Base-by-base conservation (phyloP, 2,888 invertebrate genomes). In the Tortrix viridana region DNA sequence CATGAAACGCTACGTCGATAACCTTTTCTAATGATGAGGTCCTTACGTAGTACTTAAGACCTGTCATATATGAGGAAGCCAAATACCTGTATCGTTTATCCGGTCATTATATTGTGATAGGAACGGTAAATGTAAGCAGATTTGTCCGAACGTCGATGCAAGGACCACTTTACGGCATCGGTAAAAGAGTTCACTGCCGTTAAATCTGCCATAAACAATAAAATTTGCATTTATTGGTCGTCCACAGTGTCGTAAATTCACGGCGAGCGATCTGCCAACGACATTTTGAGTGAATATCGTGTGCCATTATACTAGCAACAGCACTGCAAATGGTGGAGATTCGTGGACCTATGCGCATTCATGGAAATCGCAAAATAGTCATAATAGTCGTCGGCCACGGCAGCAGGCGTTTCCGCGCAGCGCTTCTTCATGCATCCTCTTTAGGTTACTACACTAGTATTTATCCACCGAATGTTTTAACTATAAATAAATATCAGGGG, bases 201-300 rank as follows among this genome's bases (percentile, higher is more conserved):
- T 89, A 89, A 89, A 89, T 88, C 84, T 88, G 84, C 84, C 84
- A 89, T 89, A 90, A 90, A 90, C 88, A 88, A 90, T 91, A 88
- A 92, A 92, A 92, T 92, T 90, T 90, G 86, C 91, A 92, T 92
- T 92, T 91, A 92, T 91, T 88, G 89, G 88, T 84, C 88, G 86
- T 89, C 88, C 80, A 82, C 83, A 81, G 78, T 80, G 83, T 84
- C 86, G 82, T 91, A 90, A 91, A 89, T 87, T 86, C 80, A 81
- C 81, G 80, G 77, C 76, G 79, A 87, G 86, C 79, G 82, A 88
- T 77, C 85, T 89, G 87, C 84, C 84, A 88, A 88, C 86, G 88
- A 88, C 88, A 85, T 85, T 90, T 86, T 86, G 82, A 89, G 85
- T 88, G 86, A 88, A 90, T 88, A 79, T 88, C 85, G 83, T 80